These are phyloP conservation scores for Oceanodroma leucorhoa DNA, from an alignment of 2,797 vertebrate genomes.

Conservation along the genomic window DNA sequence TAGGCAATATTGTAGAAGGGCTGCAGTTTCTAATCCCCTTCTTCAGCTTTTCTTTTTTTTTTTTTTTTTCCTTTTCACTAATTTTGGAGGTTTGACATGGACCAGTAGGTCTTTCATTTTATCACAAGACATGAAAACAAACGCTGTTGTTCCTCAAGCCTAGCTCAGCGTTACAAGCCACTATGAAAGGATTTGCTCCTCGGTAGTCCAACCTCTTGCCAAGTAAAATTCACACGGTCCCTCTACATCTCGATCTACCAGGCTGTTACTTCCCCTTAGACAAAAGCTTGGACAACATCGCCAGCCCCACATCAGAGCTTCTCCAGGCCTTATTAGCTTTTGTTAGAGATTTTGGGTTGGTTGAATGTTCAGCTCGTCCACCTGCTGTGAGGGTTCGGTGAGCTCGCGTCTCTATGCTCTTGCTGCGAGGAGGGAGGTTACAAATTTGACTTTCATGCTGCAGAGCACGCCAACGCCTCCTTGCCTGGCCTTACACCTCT, in stretches of 20 bases:
- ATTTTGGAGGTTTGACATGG: not conserved
- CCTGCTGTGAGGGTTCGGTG: not conserved
- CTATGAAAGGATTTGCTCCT: not conserved
- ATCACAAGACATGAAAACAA: not conserved
- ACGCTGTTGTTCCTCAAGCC: not conserved
- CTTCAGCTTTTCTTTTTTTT: not conserved
- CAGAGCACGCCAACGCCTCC: not conserved
- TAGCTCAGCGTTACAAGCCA: rapidly evolving
- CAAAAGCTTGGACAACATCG: not conserved
- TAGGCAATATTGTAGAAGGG: not conserved
- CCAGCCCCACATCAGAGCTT: not conserved
- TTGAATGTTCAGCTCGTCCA: not conserved
- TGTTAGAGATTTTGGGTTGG: not conserved
- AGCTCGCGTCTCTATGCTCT: not conserved
- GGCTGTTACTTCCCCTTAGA: not conserved
- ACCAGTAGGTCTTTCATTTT: not conserved
- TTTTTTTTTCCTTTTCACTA: not conserved
- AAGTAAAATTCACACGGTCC: not conserved
- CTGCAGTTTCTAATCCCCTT: not conserved
- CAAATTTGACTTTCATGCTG: not conserved
- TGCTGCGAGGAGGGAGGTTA: not conserved
- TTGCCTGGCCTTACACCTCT: not conserved
- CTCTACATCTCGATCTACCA: not conserved
- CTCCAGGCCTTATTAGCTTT: not conserved
- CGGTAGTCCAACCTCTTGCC: rapidly evolving